Evolutionary conservation across 2,113 vertebrate genomes (phyloP).

Genomic region (Ursus arctos): DNA sequence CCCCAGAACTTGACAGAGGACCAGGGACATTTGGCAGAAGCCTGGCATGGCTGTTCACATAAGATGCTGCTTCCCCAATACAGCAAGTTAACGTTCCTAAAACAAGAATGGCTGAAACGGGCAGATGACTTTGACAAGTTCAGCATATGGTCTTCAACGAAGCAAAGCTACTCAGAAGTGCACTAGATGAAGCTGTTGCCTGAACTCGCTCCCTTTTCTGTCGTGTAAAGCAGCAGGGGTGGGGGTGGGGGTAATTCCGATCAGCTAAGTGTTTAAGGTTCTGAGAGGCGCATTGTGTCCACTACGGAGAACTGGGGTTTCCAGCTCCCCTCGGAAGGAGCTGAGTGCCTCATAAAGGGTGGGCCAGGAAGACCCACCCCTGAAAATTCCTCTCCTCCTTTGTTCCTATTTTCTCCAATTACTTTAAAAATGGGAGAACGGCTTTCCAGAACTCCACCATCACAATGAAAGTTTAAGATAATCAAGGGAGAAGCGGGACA

Average conservation of each 20-base stretch:
- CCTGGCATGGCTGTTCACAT: not conserved
- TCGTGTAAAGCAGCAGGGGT: not conserved
- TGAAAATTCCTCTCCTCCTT: not conserved
- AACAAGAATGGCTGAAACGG: not conserved
- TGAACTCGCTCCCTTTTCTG: not conserved
- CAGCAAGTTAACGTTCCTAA: not conserved
- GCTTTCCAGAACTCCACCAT: not conserved
- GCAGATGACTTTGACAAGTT: not conserved
- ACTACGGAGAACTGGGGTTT: not conserved
- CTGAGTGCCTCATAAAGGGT: too few relatives aligned
- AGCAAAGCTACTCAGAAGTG: not conserved
- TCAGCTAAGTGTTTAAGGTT: not conserved
- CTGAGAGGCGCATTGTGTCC: not conserved
- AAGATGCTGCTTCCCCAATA: not conserved
- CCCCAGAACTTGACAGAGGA: not conserved
- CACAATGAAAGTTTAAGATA: not conserved
- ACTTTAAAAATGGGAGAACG: not conserved
- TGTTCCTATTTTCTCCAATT: not conserved
- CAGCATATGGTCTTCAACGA: not conserved
- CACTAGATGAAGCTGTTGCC: not conserved
- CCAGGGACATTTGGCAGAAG: not conserved
- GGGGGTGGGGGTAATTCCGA: rapidly evolving
- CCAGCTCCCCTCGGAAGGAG: not conserved
- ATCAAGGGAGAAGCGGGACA: not conserved
- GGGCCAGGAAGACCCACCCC: not conserved